A percentile compares a stretch with the other conserved stretches of the same genome.
Conservation (phyloP, 2,888 invertebrate species). For the Schizotus pectinicornis region DNA sequence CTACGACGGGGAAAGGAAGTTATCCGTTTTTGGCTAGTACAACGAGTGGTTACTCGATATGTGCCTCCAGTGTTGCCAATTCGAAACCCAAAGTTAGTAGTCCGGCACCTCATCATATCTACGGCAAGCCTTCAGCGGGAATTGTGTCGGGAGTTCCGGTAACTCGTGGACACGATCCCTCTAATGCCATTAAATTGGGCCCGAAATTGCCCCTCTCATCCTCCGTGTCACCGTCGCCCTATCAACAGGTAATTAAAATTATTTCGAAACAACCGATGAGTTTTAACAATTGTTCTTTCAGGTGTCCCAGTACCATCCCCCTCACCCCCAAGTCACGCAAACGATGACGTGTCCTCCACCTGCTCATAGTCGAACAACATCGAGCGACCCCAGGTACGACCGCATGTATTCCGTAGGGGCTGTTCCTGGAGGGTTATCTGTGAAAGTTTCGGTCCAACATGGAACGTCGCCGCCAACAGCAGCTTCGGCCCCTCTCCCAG, state of each 20-base stretch:
- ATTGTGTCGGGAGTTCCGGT: slow-evolving; percentile 65
- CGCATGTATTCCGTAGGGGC: slow-evolving; percentile 47
- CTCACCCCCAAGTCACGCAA: slow-evolving; percentile 53
- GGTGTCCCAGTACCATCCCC: slow-evolving; percentile 56
- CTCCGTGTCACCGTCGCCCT: slow-evolving; percentile 61
- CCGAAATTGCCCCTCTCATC: slow-evolving; percentile 61
- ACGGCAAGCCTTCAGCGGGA: slow-evolving; percentile 69
- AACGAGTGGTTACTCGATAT: slow-evolving; percentile 58
- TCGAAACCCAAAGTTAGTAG: slow-evolving; percentile 75
- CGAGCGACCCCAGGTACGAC: slow-evolving; percentile 46
- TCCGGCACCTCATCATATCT: slow-evolving; percentile 78
- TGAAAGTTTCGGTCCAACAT: slow-evolving; percentile 58
- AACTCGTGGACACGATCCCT: slow-evolving; percentile 56
- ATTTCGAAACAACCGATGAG: no score
- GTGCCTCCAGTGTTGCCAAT: slow-evolving; percentile 61
- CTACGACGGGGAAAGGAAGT: slow-evolving; percentile 48
- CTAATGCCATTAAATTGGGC: slow-evolving; percentile 62
- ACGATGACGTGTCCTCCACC: slow-evolving; percentile 62
- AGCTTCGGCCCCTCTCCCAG: slow-evolving; percentile 55
- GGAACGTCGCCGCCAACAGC: slow-evolving; percentile 61
- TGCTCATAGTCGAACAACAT: slow-evolving; percentile 58
- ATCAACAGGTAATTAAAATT: slow-evolving; percentile 55
- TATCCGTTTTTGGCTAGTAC: slow-evolving; percentile 59
- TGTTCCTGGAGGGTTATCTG: slow-evolving; percentile 50
- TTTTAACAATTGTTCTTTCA: slow-evolving; percentile 6